Conservation (phyloP, 2,888 invertebrate genomes). For the Melipona bicolor region DNA sequence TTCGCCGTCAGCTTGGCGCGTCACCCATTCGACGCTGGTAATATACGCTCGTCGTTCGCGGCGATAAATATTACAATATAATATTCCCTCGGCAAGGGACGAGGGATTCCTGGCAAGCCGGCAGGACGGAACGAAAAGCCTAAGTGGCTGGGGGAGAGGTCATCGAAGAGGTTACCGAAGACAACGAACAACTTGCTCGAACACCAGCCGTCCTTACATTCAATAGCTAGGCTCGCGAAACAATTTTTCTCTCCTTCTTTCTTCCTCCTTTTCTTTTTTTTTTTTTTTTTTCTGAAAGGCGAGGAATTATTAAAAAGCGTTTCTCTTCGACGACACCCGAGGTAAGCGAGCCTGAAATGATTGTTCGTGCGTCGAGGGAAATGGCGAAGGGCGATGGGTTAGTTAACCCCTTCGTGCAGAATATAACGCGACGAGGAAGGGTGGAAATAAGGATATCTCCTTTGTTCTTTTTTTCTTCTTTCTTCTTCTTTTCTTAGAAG, state of each 20-base stretch:
- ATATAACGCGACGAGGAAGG: neutral
- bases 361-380: neutral
- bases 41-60: slow-evolving; percentile 63
- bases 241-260: slow-evolving; percentile 5
- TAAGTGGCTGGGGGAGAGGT: slow-evolving; percentile 22
- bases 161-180: slow-evolving; percentile 26
- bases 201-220: slow-evolving; percentile 47
- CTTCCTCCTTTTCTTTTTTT: too few relatives aligned
- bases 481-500: neutral
- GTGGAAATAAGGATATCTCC: neutral
- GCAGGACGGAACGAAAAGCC: slow-evolving; percentile 25
- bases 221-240: slow-evolving; percentile 37
- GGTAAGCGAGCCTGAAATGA: neutral
- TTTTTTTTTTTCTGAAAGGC: neutral
- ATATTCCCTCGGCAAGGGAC: slow-evolving; percentile 49
- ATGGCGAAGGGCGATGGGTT: neutral
- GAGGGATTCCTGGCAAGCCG: slow-evolving; percentile 35
- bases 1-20: slow-evolving; percentile 38
- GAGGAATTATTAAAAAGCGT: slow-evolving; percentile 39
- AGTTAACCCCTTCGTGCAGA: neutral
- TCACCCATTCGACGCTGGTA: slow-evolving; percentile 51
- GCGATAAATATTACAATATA: slow-evolving; percentile 69
- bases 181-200: slow-evolving; percentile 51
- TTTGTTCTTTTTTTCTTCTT: neutral
- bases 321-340: neutral